Conservation (phyloP, 2,797 vertebrate species). For the Gymnopithys bicolor region DNA sequence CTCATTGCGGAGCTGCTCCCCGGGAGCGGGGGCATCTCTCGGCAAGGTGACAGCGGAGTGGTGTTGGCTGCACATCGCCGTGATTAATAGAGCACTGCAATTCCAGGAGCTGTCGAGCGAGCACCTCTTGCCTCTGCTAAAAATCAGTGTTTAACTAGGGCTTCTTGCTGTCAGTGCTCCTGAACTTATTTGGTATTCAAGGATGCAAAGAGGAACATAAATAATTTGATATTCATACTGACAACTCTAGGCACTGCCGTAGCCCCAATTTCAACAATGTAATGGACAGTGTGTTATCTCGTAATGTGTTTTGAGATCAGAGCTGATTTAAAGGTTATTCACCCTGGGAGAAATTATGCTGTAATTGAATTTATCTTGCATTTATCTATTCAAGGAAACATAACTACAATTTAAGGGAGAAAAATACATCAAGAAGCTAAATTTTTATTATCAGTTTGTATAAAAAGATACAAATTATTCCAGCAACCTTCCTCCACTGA, state of each 20-base stretch:
- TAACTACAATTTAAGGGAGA: slow-evolving; percentile 42
- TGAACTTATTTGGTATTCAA: not conserved
- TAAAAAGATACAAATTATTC: slow-evolving; percentile 44
- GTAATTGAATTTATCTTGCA: slow-evolving; percentile 71
- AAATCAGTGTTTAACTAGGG: not conserved
- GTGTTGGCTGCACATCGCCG: not conserved
- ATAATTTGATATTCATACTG: slow-evolving; percentile 49
- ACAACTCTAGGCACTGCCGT: not conserved
- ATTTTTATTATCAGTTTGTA: slow-evolving; percentile 42
- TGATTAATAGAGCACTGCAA: not conserved
- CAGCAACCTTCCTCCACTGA: not conserved
- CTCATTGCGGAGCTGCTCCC: not conserved
- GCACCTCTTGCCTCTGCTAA: not conserved
- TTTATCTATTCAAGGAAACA: slow-evolving; percentile 49
- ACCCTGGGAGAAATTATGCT: slow-evolving; percentile 48
- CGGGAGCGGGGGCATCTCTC: not conserved
- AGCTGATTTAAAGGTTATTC: slow-evolving; percentile 68
- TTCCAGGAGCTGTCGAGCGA: not conserved
- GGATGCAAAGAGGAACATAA: slow-evolving; percentile 47
- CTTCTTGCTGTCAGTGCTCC: not conserved
- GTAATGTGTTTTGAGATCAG: slow-evolving; percentile 46
- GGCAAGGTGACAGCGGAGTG: not conserved
- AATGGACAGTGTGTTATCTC: slow-evolving; percentile 64
- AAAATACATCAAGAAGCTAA: slow-evolving; percentile 35
- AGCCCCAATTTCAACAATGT: slow-evolving; percentile 8